A percentile compares a stretch with the other conserved stretches of the same genome.
phyloP scores from a whole-genome alignment of 1,140 invertebrate genomes.

The Ceratina calcarata region DNA sequence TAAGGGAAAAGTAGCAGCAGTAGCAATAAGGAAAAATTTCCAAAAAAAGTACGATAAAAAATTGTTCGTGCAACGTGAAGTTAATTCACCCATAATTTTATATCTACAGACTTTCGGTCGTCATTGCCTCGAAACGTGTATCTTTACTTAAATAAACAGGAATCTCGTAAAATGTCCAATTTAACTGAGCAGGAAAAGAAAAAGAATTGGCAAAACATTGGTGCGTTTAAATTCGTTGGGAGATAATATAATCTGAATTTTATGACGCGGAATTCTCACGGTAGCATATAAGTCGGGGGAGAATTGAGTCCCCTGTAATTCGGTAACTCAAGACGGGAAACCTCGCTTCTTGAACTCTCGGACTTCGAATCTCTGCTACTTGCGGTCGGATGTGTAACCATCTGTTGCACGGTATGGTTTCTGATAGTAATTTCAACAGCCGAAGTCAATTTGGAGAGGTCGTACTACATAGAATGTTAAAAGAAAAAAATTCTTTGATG shows the following conservation, averaged over 20 bases:
- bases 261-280: constrained; percentile 19
- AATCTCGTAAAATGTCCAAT: not conserved
- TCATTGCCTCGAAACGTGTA: not conserved
- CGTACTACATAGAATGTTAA: too few species aligned
- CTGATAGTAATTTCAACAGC: constrained; percentile 11
- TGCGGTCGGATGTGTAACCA: constrained; percentile 48
- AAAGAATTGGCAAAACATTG: too few species aligned
- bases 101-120: not conserved
- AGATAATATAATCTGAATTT: constrained; percentile 24
- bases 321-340: constrained; percentile 65
- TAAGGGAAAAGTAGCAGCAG: too few species aligned
- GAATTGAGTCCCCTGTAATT: constrained; percentile 13
- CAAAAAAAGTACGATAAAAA: too few species aligned
- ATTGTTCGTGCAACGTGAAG: not conserved
- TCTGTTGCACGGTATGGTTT: constrained; percentile 21
- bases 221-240: not conserved
- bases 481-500: too few species aligned
- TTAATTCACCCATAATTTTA: not conserved
- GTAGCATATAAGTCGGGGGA: constrained; percentile 14
- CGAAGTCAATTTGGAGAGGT: too few species aligned
- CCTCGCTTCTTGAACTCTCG: constrained; percentile 47
- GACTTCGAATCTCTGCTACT: constrained; percentile 56
- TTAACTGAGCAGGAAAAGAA: not conserved
- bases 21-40: too few species aligned
- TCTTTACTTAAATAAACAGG: too few species aligned